Base-by-base conservation (phyloP, 2,113 vertebrate genomes). In the Prionailurus bengalensis region DNA sequence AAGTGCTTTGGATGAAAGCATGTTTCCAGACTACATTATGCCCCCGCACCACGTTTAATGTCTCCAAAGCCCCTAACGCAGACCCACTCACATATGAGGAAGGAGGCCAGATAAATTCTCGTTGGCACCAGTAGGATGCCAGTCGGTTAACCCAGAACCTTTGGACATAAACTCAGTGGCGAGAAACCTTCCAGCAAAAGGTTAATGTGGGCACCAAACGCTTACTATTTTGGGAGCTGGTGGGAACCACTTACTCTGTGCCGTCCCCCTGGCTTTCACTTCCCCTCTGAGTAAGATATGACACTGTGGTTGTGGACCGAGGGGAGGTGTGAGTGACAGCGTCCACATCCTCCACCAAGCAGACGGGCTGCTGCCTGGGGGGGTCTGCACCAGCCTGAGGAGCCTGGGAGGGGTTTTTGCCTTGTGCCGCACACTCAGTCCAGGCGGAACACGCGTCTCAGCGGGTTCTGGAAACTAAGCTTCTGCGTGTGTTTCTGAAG, bases 261-360 rank as follows among this genome's bases (percentile, higher is more conserved):
- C 15, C 65, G 87, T 91, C 19, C 93, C 66, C 58, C 55, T 15
- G 21, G 25, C 63, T 96, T 90, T 96, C 93, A 93, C 66, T 95
- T 96, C 85, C 85, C 48, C 81, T 82, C 48, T 14, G n/a, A 89
- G 33, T 33, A 4, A 19, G 6, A 36, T 61, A n/a, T 55, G 45
- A 92, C 12, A 31, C n/a, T 58, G 73, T 3, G 13, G 55, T 17
- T 66, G 23, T 55, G 36, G 73, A 53, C 1, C 2, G 16, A 36
- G 27, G 12, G n/a, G 51, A 45, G 25, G 21, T 58, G 25, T 85
- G 31, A 73, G 81, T 45, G 8, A 71, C 0, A 17, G 29, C 14
- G 0, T 27, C 42, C 65, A 7, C 5, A 4, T 2, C 15, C 70
- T 27, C 1, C 2, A 45, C n/a, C 25, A n/a, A 42, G 21, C n/a